Evolutionary conservation across 1,140 invertebrate genomes (phyloP).

Genomic region (Sinella curviseta): DNA sequence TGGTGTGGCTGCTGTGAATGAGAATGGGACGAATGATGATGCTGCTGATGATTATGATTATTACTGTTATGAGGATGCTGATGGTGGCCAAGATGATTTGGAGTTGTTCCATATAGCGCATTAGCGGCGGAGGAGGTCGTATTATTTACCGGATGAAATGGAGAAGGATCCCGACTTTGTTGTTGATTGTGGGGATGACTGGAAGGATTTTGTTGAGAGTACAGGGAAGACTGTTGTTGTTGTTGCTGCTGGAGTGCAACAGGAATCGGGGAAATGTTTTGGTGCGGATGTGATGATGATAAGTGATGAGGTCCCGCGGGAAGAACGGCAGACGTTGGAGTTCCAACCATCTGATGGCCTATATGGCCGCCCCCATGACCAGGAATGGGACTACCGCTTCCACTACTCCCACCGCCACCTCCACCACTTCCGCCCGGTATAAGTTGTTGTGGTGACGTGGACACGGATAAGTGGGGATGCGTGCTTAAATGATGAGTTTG

Average conservation of each 20-base stretch:
- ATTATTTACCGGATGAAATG: constrained; percentile 1
- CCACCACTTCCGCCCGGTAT: too few relatives aligned
- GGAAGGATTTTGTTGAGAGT: constrained; percentile 7
- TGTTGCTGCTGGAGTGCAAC: constrained; percentile 34
- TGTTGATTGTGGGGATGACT: constrained; percentile 10
- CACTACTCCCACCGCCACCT: not conserved
- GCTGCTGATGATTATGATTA: constrained; percentile 22
- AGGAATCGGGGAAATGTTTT: constrained; percentile 32
- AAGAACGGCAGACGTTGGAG: not conserved
- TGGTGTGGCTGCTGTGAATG: not conserved
- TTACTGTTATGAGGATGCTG: constrained; percentile 15
- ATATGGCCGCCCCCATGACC: not conserved
- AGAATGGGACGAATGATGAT: not conserved
- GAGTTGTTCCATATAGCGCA: constrained; percentile 18
- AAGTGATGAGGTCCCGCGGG: constrained; percentile 13
- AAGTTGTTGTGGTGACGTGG: not conserved
- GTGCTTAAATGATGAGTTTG: constrained; percentile 28
- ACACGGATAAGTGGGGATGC: constrained; percentile 9
- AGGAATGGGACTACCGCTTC: not conserved
- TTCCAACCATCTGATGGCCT: not conserved
- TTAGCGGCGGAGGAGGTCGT: not conserved
- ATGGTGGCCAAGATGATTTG: constrained; percentile 15
- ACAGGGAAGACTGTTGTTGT: not conserved
- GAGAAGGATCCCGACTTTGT: not conserved
- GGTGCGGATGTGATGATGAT: constrained; percentile 20